phyloP scores from a whole-genome alignment of 2,888 invertebrate species.

The Melanargia galathea region DNA sequence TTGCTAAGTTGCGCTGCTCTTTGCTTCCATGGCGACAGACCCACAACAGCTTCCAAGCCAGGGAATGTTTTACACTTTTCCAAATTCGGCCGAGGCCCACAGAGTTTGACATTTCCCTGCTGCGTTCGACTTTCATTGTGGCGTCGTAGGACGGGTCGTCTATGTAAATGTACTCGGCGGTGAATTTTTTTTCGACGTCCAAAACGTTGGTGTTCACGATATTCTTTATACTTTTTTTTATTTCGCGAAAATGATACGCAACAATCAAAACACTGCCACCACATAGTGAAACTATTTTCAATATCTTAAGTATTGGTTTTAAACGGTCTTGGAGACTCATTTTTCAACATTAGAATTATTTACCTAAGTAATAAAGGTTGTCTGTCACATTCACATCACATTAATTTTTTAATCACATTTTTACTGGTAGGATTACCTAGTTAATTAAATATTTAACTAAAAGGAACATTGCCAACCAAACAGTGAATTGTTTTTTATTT shows the following conservation, averaged over 20 bases:
- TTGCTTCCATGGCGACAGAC: constrained; percentile 85
- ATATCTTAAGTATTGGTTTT: constrained; percentile 53
- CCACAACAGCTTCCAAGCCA: constrained; percentile 85
- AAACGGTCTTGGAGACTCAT: constrained; percentile 64
- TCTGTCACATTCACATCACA: too few species aligned
- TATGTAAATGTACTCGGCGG: constrained; percentile 73
- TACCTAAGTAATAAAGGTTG: too few species aligned
- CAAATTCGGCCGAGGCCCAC: constrained; percentile 73
- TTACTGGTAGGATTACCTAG: too few species aligned
- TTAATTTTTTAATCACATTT: background rate
- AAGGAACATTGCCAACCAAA: too few species aligned
- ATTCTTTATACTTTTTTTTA: constrained; percentile 53
- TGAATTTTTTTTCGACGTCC: constrained; percentile 68
- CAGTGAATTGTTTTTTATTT: too few species aligned
- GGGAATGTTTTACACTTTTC: constrained; percentile 84
- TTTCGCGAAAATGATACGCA: constrained; percentile 60
- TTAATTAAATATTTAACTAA: too few species aligned
- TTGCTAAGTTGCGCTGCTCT: constrained; percentile 84
- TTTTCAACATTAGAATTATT: background rate
- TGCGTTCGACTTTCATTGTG: constrained; percentile 57
- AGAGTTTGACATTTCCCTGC: constrained; percentile 54
- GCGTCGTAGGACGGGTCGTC: constrained; percentile 68
- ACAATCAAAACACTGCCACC: constrained; percentile 56
- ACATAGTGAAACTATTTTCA: constrained; percentile 55
- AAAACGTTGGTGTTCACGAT: constrained; percentile 68